Conservation (phyloP, 2,888 invertebrate genomes). For the Petrolisthes cinctipes region DNA sequence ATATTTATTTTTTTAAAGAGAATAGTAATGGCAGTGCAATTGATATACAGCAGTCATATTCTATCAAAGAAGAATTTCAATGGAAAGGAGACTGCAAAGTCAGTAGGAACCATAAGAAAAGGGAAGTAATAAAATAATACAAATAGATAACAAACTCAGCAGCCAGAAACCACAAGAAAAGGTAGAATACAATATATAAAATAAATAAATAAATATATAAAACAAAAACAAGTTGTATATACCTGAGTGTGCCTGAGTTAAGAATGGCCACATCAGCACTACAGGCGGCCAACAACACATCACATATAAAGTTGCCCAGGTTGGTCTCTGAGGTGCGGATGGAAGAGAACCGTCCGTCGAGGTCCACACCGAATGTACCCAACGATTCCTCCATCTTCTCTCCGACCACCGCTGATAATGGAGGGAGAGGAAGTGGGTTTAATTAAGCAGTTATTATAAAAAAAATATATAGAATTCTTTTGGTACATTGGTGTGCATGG, state of each 20-base stretch:
- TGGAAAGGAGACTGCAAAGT: no score
- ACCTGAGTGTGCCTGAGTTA: slow-evolving; percentile 88
- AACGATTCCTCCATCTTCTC: slow-evolving; percentile 87
- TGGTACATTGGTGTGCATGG: background rate
- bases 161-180: no score
- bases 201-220: no score
- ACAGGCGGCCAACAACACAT: slow-evolving; percentile 82
- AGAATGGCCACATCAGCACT: slow-evolving; percentile 87
- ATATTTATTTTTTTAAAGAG: no score
- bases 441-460: background rate
- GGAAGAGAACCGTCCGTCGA: slow-evolving; percentile 86
- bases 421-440: background rate
- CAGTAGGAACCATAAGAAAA: no score
- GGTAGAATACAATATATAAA: no score
- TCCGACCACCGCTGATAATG: slow-evolving; percentile 78
- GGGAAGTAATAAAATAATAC: no score
- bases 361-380: slow-evolving; percentile 85
- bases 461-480: background rate
- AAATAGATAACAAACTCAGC: no score
- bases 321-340: slow-evolving; percentile 89
- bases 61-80: no score
- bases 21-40: no score
- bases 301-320: slow-evolving; percentile 85
- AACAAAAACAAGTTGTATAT: no score
- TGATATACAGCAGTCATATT: no score